These are phyloP conservation scores for Poecilus cupreus DNA, from an alignment of 2,888 invertebrate species.

Conservation along the genomic window DNA sequence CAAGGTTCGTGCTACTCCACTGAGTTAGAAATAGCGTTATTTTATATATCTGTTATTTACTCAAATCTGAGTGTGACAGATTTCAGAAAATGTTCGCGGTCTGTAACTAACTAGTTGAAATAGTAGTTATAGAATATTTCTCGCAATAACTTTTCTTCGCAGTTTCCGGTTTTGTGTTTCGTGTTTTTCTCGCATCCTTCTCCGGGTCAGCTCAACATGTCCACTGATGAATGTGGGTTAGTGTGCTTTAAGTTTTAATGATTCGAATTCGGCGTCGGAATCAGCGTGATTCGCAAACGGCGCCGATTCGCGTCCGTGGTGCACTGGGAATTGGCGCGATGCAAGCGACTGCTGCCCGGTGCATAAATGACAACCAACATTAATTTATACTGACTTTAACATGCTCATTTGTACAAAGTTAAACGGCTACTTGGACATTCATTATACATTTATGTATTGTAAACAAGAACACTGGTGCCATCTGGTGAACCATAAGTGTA, in stretches of 20 bases:
- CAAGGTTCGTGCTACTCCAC: too few relatives aligned
- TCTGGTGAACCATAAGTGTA: conserved; percentile 42
- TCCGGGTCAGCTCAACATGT: not conserved
- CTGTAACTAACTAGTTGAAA: too few relatives aligned
- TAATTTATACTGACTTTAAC: conserved; percentile 56
- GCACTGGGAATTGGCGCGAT: conserved; percentile 30
- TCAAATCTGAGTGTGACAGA: too few relatives aligned
- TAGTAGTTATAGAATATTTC: too few relatives aligned
- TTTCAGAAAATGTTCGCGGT: too few relatives aligned
- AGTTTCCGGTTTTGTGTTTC: not conserved
- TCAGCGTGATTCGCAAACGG: not conserved
- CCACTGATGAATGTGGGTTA: not conserved
- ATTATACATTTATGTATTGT: conserved; percentile 56
- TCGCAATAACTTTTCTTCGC: too few relatives aligned
- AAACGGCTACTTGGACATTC: conserved; percentile 56
- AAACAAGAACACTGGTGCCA: conserved; percentile 43
- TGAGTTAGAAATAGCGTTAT: too few relatives aligned
- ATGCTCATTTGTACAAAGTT: conserved; percentile 57
- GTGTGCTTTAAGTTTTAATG: conserved; percentile 39
- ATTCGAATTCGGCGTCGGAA: not conserved
- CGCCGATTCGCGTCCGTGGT: not conserved
- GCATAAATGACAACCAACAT: conserved; percentile 55
- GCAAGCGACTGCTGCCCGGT: not conserved
- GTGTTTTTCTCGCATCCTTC: not conserved
- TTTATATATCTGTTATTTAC: too few relatives aligned